phyloP scores from a whole-genome alignment of 2,888 invertebrate genomes.

The Chrysolina oricalcia region DNA sequence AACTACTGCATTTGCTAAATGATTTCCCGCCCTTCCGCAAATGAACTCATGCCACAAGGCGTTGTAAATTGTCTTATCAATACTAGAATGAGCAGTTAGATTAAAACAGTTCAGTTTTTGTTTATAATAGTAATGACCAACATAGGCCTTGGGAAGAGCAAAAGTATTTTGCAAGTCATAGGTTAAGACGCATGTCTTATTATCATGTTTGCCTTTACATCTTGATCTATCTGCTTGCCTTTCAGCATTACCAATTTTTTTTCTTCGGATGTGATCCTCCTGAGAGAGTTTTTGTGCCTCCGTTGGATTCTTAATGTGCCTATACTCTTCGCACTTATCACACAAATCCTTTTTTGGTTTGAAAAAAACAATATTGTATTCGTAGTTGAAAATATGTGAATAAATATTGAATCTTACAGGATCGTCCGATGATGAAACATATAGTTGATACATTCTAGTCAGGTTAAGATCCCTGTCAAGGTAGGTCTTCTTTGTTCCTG shows the following conservation, averaged over 20 bases:
- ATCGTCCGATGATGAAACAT: neutral
- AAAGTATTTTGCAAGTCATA: too few species aligned
- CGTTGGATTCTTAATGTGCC: slow-evolving; percentile 12
- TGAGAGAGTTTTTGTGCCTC: slow-evolving; percentile 1
- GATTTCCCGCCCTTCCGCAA: slow-evolving; percentile 8
- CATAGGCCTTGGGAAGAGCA: too few species aligned
- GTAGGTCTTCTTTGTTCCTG: neutral
- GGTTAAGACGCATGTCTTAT: too few species aligned
- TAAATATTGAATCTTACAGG: neutral
- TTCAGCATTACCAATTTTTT: too few species aligned
- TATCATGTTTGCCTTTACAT: too few species aligned
- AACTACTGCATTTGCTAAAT: too few species aligned
- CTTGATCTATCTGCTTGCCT: too few species aligned
- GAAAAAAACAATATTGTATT: neutral
- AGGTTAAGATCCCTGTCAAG: slow-evolving; percentile 8
- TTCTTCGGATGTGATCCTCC: slow-evolving; percentile 10
- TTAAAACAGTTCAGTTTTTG: too few species aligned
- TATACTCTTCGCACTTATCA: slow-evolving; percentile 39
- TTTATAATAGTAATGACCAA: too few species aligned
- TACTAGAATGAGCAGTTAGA: slow-evolving; percentile 34
- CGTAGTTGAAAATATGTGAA: neutral
- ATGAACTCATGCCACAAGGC: slow-evolving; percentile 33
- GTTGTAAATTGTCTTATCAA: slow-evolving; percentile 30
- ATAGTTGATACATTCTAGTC: slow-evolving; percentile 36
- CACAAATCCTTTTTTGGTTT: slow-evolving; percentile 39